phyloP scores from a whole-genome alignment of 2,113 vertebrate genomes.

The Clinocottus analis region DNA sequence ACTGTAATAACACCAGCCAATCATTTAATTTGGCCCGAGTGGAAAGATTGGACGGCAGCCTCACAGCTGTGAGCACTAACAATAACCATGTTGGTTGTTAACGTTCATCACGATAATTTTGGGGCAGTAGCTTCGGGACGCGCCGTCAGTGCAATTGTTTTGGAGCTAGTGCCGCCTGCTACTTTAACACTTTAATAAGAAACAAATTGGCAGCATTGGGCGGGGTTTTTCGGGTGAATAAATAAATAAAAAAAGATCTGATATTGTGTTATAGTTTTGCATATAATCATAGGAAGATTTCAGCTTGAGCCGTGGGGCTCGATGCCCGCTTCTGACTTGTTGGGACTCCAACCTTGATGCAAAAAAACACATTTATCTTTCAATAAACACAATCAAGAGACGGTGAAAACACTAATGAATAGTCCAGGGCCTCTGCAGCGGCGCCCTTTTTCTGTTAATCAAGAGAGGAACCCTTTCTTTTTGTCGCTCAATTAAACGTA shows the following conservation, averaged over 20 bases:
- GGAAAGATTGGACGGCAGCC: background rate
- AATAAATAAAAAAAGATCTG: too few species aligned
- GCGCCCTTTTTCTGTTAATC: background rate
- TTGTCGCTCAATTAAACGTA: background rate
- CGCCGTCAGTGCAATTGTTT: background rate
- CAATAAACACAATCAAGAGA: background rate
- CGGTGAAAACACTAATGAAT: background rate
- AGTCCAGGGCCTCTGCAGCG: background rate
- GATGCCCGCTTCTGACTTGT: background rate
- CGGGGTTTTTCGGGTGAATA: too few species aligned
- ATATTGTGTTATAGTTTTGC: background rate
- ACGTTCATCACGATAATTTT: background rate
- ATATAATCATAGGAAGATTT: background rate
- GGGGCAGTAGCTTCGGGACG: background rate
- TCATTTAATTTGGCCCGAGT: background rate
- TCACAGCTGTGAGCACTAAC: too few species aligned
- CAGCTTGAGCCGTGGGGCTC: background rate
- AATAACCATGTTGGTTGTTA: too few species aligned
- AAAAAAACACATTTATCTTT: background rate
- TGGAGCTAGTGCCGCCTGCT: background rate
- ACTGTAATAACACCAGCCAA: background rate
- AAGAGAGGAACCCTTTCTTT: background rate
- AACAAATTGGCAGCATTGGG: background rate
- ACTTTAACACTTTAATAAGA: background rate
- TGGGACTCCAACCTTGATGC: background rate